Conservation (phyloP, 1,140 invertebrate species). For the Hyles euphorbiae region DNA sequence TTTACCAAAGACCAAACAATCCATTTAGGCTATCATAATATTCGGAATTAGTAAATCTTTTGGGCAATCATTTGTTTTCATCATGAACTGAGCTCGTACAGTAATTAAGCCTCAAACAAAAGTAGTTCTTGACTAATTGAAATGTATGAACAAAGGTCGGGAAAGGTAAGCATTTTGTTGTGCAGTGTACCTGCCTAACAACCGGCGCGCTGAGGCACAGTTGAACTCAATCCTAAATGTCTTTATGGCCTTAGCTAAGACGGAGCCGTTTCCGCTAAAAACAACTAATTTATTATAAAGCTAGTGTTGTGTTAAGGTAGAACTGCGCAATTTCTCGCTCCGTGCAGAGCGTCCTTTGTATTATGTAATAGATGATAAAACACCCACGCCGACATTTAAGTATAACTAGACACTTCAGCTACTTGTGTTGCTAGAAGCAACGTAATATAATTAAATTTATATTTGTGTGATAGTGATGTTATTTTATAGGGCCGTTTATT, state of each 20-base stretch:
- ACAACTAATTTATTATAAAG: conserved; percentile 26
- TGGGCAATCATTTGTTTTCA: no score
- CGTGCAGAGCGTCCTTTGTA: conserved; percentile 1
- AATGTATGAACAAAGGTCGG: no score
- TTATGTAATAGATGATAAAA: not conserved
- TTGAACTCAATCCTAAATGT: conserved; percentile 28
- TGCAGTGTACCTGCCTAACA: conserved; percentile 2
- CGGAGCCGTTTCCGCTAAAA: conserved; percentile 24
- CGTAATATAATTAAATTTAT: not conserved
- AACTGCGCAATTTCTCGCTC: conserved; percentile 10
- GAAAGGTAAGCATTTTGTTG: not conserved
- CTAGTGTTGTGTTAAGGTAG: conserved; percentile 13
- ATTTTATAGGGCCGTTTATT: not conserved
- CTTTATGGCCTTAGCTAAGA: conserved; percentile 26
- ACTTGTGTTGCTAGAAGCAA: not conserved
- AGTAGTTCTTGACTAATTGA: no score
- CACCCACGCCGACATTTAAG: not conserved
- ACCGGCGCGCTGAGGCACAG: conserved; percentile 13
- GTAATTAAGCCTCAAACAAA: no score
- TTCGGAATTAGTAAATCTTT: no score
- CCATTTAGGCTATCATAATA: no score
- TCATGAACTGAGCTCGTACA: no score
- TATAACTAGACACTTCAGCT: not conserved
- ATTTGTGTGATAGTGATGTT: not conserved
- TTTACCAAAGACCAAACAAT: no score